phyloP scores from a whole-genome alignment of 2,113 vertebrate genomes.

The Embiotoca jacksoni region DNA sequence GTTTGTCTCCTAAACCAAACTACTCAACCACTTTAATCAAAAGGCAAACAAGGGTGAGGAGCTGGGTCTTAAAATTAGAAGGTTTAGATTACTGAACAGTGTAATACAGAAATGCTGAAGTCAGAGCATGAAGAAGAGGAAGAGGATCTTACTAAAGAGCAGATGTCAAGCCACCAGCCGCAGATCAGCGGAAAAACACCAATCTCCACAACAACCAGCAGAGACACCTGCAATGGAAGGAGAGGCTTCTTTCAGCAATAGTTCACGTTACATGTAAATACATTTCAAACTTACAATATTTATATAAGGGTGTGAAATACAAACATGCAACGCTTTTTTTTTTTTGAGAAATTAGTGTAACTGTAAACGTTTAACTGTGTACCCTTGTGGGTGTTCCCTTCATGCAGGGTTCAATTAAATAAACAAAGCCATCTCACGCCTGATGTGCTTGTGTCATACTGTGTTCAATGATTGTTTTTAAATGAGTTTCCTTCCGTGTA shows the following conservation, averaged over 20 bases:
- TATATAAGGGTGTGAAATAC: background rate
- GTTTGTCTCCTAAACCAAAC: background rate
- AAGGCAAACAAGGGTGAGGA: background rate
- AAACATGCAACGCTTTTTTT: background rate
- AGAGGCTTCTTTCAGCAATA: background rate
- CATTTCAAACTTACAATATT: no score
- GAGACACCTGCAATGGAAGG: conserved; percentile 88
- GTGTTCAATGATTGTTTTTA: no score
- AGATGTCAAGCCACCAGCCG: conserved; percentile 99
- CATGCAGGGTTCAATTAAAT: background rate
- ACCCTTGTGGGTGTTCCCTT: background rate
- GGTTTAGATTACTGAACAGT: background rate
- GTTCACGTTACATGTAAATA: background rate
- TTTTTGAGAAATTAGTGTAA: no score
- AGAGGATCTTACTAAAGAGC: conserved; percentile 89
- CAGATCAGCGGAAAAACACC: conserved; percentile 99
- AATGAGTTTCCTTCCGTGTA: background rate
- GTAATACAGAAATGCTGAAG: background rate
- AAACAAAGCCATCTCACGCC: background rate
- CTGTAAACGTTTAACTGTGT: no score
- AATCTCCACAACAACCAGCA: conserved; percentile 98
- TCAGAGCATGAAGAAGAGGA: background rate
- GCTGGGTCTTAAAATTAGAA: background rate
- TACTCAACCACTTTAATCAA: background rate
- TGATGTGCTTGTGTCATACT: no score